Percentiles rank a stretch among this genome's conserved stretches.
phyloP scores from a whole-genome alignment of 2,888 invertebrate species.

The Sinodicranocentrus sp. region DNA sequence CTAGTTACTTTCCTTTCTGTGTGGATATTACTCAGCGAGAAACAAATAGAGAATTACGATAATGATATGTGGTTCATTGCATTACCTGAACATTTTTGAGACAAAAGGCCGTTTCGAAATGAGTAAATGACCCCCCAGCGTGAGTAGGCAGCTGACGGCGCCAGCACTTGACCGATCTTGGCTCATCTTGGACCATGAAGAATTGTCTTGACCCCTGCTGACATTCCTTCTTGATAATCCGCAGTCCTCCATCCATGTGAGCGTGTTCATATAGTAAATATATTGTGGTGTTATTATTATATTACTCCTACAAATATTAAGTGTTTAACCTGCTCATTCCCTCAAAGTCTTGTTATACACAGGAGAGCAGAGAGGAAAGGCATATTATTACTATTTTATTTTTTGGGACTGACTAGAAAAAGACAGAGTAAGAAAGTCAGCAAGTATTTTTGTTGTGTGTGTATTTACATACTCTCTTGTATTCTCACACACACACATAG shows the following conservation, averaged over 20 bases:
- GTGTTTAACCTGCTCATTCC: constrained; percentile 63
- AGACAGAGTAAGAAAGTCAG: constrained; percentile 27
- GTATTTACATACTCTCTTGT: constrained; percentile 51
- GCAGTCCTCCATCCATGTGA: constrained; percentile 57
- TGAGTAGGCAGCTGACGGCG: constrained; percentile 77
- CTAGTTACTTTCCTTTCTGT: constrained; percentile 38
- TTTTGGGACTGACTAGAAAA: neutral
- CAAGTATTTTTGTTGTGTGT: constrained; percentile 37
- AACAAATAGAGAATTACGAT: constrained; percentile 77
- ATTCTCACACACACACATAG: constrained; percentile 36
- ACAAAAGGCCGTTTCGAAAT: constrained; percentile 76
- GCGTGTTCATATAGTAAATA: constrained; percentile 45
- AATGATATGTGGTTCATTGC: constrained; percentile 77
- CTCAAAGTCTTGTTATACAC: constrained; percentile 9
- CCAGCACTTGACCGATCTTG: constrained; percentile 76
- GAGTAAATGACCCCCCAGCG: constrained; percentile 77
- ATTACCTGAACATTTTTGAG: constrained; percentile 77
- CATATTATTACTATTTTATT: neutral
- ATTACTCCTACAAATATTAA: constrained; percentile 47
- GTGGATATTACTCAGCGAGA: constrained; percentile 71
- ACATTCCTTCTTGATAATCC: constrained; percentile 74
- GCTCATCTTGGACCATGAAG: constrained; percentile 74
- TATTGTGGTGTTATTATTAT: constrained; percentile 48
- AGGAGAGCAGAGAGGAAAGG: too few relatives aligned
- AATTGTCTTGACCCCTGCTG: constrained; percentile 76